Percentiles rank a stretch among this genome's conserved stretches.
These are phyloP conservation scores for Drosophila pseudoobscura DNA, from an alignment of 1,140 invertebrate species.

Conservation along the genomic window DNA sequence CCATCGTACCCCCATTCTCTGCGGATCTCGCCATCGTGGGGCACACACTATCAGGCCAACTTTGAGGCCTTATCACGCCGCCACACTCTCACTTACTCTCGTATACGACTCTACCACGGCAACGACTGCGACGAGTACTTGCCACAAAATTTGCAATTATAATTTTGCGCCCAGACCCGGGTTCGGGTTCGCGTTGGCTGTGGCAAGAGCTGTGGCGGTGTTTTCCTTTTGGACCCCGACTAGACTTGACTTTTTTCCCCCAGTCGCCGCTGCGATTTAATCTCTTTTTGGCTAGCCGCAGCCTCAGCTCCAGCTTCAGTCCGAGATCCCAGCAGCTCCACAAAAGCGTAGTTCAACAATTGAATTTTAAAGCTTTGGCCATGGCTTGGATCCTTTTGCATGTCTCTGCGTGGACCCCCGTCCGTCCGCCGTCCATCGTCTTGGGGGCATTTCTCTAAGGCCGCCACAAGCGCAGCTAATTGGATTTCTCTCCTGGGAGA, in stretches of 20 bases:
- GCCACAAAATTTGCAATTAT: constrained; percentile 78
- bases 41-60: constrained; percentile 54
- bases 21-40: background rate
- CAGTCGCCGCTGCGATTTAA: constrained; percentile 69
- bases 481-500: constrained; percentile 82
- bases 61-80: constrained; percentile 65
- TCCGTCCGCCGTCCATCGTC: background rate
- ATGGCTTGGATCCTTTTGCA: constrained; percentile 68
- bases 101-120: background rate
- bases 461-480: constrained; percentile 78
- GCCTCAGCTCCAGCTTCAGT: constrained; percentile 12
- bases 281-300: constrained; percentile 48
- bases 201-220: constrained; percentile 34
- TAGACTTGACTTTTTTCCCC: constrained; percentile 55
- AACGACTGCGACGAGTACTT: constrained; percentile 25
- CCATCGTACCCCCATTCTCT: background rate
- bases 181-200: constrained; percentile 3
- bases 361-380: constrained; percentile 48
- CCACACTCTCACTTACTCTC: constrained; percentile 69
- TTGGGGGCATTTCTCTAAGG: constrained; percentile 60
- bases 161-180: constrained; percentile 70
- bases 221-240: constrained; percentile 58
- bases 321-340: constrained; percentile 23
- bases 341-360: constrained; percentile 48
- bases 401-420: constrained; percentile 38